Percentiles rank a stretch among this genome's conserved stretches.
These are phyloP conservation scores for Maccullochella peelii DNA, from an alignment of 2,113 vertebrate genomes.

Conservation along the genomic window DNA sequence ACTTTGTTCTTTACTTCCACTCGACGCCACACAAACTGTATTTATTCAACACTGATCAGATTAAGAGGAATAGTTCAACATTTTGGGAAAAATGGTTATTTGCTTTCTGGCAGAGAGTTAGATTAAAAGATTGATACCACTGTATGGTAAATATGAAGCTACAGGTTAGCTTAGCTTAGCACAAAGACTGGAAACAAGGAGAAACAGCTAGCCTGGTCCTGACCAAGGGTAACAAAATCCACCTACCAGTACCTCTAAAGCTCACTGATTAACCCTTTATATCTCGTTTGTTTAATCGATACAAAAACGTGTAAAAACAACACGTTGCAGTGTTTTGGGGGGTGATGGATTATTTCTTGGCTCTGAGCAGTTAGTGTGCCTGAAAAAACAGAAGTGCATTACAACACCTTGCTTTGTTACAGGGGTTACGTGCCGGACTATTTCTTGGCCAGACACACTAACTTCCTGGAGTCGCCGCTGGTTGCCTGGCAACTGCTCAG, in stretches of 20 bases:
- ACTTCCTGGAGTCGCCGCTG: too few relatives aligned
- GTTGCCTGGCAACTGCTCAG: too few relatives aligned
- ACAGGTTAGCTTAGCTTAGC: background rate
- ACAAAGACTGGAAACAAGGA: background rate
- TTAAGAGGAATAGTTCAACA: background rate
- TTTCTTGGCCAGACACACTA: background rate
- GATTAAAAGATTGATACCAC: background rate
- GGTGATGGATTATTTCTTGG: too few relatives aligned
- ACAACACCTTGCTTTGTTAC: background rate
- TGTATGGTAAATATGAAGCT: background rate
- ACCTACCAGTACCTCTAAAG: too few relatives aligned
- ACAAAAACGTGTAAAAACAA: background rate
- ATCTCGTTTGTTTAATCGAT: too few relatives aligned
- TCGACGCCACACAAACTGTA: background rate
- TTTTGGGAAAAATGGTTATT: background rate
- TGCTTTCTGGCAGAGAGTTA: background rate
- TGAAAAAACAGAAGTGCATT: too few relatives aligned
- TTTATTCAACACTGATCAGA: background rate
- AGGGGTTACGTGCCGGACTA: background rate
- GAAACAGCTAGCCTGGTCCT: too few relatives aligned
- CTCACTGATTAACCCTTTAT: too few relatives aligned
- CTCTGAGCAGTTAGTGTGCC: too few relatives aligned
- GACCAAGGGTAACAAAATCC: too few relatives aligned
- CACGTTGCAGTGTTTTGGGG: background rate
- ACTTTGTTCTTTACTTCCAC: conserved; percentile 18